phyloP scores from a whole-genome alignment of 2,113 vertebrate genomes.

The Grallaria varia region DNA sequence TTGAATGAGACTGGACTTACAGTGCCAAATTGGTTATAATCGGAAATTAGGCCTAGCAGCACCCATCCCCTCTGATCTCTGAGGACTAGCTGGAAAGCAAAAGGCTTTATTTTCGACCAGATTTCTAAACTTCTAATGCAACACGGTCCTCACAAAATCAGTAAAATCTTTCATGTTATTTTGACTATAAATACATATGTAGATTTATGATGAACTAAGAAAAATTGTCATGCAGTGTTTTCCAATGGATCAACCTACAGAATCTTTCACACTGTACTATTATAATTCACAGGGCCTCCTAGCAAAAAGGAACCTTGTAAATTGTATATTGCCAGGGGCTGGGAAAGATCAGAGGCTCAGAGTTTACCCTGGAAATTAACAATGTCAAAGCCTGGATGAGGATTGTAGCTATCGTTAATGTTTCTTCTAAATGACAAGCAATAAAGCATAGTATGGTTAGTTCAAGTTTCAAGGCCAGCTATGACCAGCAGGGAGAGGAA shows the following conservation, averaged over 20 bases:
- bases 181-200: constrained; percentile 15
- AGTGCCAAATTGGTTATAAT: not conserved
- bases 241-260: not conserved
- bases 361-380: constrained; percentile 26
- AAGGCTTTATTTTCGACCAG: not conserved
- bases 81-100: not conserved
- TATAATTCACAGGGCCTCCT: not conserved
- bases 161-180: not conserved
- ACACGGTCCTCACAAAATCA: not conserved
- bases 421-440: not conserved
- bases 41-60: not conserved
- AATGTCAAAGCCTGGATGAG: not conserved
- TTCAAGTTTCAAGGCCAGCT: not conserved
- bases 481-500: not conserved
- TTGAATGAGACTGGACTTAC: not conserved
- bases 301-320: not conserved
- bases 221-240: not conserved
- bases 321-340: not conserved
- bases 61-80: not conserved
- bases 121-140: not conserved
- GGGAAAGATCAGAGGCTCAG: not conserved
- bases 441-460: not conserved
- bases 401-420: not conserved
- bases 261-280: not conserved
- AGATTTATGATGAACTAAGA: not conserved